A percentile compares a stretch with the other conserved stretches of the same genome.
Evolutionary conservation across 2,888 invertebrate genomes (phyloP).

Genomic region (Amphiduros pacificus): DNA sequence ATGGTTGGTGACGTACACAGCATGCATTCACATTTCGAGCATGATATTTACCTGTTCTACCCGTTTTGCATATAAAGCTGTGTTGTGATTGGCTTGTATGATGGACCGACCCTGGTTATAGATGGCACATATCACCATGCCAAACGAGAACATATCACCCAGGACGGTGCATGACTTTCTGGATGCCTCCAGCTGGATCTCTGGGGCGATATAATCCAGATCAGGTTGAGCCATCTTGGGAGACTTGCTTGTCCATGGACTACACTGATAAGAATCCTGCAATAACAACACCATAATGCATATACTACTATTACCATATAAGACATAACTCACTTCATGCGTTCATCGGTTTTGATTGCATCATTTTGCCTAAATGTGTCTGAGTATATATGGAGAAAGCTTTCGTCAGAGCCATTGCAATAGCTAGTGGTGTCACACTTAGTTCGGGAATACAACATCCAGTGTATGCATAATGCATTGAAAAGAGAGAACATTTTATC

Average conservation of each 20-base stretch:
- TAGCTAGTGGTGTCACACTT: too few species aligned
- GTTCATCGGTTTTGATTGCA: too few species aligned
- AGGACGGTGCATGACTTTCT: slow-evolving; percentile 68
- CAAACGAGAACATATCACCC: slow-evolving; percentile 96
- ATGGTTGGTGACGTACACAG: too few species aligned
- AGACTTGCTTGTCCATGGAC: slow-evolving; percentile 87
- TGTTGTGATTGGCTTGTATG: slow-evolving; percentile 87
- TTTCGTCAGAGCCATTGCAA: too few species aligned
- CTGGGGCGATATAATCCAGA: slow-evolving; percentile 92
- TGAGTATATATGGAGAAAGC: too few species aligned
- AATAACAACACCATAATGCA: neutral
- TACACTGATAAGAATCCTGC: slow-evolving; percentile 76
- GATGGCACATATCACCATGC: slow-evolving; percentile 89
- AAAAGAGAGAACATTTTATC: too few species aligned
- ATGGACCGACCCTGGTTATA: slow-evolving; percentile 89
- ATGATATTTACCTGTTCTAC: slow-evolving; percentile 77
- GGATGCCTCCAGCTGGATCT: slow-evolving; percentile 74
- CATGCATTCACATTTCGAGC: too few species aligned
- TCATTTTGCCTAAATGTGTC: too few species aligned
- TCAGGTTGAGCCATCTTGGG: slow-evolving; percentile 93
- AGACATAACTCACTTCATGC: too few species aligned
- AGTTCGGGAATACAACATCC: too few species aligned
- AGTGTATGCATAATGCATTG: too few species aligned
- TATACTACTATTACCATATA: neutral
- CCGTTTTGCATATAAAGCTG: slow-evolving; percentile 85